Evolutionary conservation across 2,888 invertebrate species (phyloP).

Genomic region (Lissocephala sabroskyi): DNA sequence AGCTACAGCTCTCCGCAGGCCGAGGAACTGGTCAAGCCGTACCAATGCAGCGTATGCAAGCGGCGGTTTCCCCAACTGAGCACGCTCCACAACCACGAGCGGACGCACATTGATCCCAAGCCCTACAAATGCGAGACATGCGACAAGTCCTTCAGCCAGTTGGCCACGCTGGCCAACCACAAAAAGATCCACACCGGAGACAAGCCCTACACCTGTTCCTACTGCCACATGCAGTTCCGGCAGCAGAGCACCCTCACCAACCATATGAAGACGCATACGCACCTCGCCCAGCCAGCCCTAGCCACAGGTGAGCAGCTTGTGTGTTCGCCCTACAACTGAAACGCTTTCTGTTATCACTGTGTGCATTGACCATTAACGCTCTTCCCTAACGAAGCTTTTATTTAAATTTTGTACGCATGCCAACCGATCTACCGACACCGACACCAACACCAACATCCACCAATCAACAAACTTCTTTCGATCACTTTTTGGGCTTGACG

Average conservation of each 20-base stretch:
- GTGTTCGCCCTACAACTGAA: constrained; percentile 69
- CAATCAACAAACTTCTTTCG: constrained; percentile 29
- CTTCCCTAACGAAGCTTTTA: constrained; percentile 71
- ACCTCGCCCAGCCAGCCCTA: constrained; percentile 54
- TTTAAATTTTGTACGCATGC: constrained; percentile 70
- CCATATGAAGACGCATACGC: constrained; percentile 68
- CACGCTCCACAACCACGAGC: constrained; percentile 68
- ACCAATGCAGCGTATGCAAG: constrained; percentile 67
- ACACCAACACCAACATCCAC: constrained; percentile 23
- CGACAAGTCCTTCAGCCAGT: constrained; percentile 67
- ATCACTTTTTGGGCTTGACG: no score
- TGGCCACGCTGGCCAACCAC: constrained; percentile 67
- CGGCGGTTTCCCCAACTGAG: constrained; percentile 67
- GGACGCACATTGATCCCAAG: constrained; percentile 69
- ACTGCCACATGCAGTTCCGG: constrained; percentile 69
- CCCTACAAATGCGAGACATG: constrained; percentile 69
- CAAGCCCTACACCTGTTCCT: constrained; percentile 68
- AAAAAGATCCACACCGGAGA: constrained; percentile 68
- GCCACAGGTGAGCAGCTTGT: constrained; percentile 64
- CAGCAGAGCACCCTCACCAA: constrained; percentile 69
- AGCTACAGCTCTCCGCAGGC: constrained; percentile 68
- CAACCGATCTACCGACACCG: constrained; percentile 21
- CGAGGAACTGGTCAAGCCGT: constrained; percentile 67
- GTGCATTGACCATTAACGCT: constrained; percentile 63
- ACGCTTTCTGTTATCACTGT: constrained; percentile 65